These are phyloP conservation scores for Pherbina coryleti DNA, from an alignment of 2,888 invertebrate species.

Conservation along the genomic window DNA sequence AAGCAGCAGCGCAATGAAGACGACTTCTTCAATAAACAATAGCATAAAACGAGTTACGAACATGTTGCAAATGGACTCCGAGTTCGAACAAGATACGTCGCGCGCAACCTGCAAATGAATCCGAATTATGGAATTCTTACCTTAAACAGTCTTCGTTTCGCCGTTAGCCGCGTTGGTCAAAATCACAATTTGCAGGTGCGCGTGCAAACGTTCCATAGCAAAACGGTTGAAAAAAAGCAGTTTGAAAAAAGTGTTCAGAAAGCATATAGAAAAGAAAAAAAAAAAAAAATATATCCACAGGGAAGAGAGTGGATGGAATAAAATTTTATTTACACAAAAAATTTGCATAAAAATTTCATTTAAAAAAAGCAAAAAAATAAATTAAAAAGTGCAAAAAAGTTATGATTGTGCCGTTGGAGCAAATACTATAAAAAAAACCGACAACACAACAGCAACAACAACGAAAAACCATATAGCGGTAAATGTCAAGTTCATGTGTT, in stretches of 20 bases:
- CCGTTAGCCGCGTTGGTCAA: slow-evolving; percentile 45
- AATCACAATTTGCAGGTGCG: slow-evolving; percentile 23
- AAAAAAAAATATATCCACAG: background rate
- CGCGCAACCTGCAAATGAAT: background rate
- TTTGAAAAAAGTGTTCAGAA: background rate
- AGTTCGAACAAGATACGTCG: background rate
- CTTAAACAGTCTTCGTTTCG: slow-evolving; percentile 45
- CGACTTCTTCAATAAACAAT: background rate
- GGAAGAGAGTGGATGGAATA: slow-evolving; percentile 12
- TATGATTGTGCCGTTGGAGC: background rate
- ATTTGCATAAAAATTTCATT: background rate
- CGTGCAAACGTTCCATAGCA: slow-evolving; percentile 5
- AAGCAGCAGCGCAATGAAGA: background rate
- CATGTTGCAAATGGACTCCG: slow-evolving; percentile 5
- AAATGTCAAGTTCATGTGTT: slow-evolving; percentile 30
- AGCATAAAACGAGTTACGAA: background rate
- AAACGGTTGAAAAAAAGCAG: background rate
- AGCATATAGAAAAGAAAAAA: background rate
- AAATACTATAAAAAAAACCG: background rate
- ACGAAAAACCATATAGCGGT: slow-evolving; percentile 21
- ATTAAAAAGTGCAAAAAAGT: background rate
- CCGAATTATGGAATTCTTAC: slow-evolving; percentile 19
- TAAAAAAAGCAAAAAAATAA: background rate
- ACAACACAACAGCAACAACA: background rate
- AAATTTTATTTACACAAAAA: background rate